Evolutionary conservation across 2,888 invertebrate genomes (phyloP).

Genomic region (Autographa gamma): DNA sequence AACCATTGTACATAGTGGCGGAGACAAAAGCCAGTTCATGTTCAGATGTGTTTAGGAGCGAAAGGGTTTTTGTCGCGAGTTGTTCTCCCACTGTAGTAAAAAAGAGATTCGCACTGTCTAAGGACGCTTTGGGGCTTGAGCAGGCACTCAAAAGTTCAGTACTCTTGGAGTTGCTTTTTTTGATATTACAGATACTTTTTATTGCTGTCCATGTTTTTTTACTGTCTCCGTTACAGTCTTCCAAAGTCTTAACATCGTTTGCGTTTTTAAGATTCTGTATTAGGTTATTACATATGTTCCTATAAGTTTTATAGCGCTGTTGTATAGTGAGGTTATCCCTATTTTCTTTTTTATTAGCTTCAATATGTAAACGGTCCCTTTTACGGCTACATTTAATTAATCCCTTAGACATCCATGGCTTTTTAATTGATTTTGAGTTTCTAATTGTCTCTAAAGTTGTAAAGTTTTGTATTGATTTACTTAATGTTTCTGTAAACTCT

Average conservation of each 20-base stretch:
- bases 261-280: constrained; percentile 11
- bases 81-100: constrained; percentile 12
- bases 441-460: constrained; percentile 3
- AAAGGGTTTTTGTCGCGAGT: constrained; percentile 7
- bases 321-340: constrained; percentile 3
- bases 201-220: constrained; percentile 18
- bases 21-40: background rate
- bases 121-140: background rate
- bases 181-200: constrained; percentile 11
- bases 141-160: background rate
- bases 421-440: constrained; percentile 9
- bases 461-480: background rate
- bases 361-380: constrained; percentile 8
- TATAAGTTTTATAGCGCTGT: constrained; percentile 8
- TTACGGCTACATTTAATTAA: background rate
- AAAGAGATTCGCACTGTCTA: background rate
- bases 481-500: constrained; percentile 11
- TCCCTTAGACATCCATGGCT: constrained; percentile 7
- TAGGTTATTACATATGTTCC: constrained; percentile 14
- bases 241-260: background rate
- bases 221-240: constrained; percentile 2
- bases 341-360: constrained; percentile 3
- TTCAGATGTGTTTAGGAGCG: background rate
- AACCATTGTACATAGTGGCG: no score
- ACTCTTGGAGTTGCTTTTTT: background rate